Base-by-base conservation (phyloP, 2,888 invertebrate species). In the Noctua janthina region DNA sequence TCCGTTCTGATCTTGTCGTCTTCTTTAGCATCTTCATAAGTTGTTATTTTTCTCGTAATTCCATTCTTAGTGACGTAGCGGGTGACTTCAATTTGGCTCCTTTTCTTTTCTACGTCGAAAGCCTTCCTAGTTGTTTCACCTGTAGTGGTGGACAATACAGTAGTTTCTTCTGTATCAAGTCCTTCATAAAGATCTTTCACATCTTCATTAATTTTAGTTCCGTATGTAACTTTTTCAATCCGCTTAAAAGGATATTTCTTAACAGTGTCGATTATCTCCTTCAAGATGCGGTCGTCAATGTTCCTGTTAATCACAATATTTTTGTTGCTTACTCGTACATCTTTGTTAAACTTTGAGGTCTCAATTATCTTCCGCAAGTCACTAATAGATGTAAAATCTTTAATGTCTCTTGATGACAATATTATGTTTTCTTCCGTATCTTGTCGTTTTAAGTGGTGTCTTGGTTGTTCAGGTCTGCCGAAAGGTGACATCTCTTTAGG, bases 131-230 rank as follows among this genome's bases (percentile, higher is more conserved):
- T 95, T 15, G 95, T 91, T 83, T 95, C 97, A 43, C 95, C 95
- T 74, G 92, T 95, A 77, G 93, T 94, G 56, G 95, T 94, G 72
- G 93, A 94, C 67, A 96, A 78, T 68, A 96, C 92, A 71, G 95
- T 96, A 10, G 94, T 95, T 88, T 96, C 94, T 91, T 96, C 95
- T 62, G 95, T 93, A 82, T 97, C 97, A 59, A 95, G 89, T 39
- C 97, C 96, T 92, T 97, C 97, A 76, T 96, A 96, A 23, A 97
- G 92, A 90, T 97, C 97, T 93, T 97, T 97, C 29, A 97, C 97
- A 89, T 97, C 97, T 89, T 97, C 96, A 84, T 97, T 97, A 83
- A 97, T 96, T 93, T 97, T 97, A 75, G 97, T 96, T 71, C 97
- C 97, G 87, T 97, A 96, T 13, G 97, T 96, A 66, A 97, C 97